Evolutionary conservation across 1,140 invertebrate species (phyloP), one percentile per base, ranked within the genome.

Genomic region (Octopus sinensis): DNA sequence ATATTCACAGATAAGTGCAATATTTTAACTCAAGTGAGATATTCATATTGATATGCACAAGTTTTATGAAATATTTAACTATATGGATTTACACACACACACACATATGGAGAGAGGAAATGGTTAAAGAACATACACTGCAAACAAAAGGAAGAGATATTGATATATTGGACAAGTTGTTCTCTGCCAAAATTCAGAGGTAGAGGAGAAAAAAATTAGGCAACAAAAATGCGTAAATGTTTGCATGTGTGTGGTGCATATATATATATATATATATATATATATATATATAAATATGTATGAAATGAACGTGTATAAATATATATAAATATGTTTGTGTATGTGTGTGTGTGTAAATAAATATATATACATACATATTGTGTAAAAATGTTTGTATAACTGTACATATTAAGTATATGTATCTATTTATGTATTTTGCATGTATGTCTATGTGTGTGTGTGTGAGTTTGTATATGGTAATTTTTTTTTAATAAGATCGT

Each of bases 211-310:
- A 43, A 43, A 43, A 43, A 43, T 43, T 43, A 43, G 30, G 0
- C 30, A 43, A 2, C 0, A 62, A 62, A 62, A 10, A 62, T 17
- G 56, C 3, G 56, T 62, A 10, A 10, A 62, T 17, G 9, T 17
- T 10, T 62, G 9, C 9, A 62, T 10, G 17, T 62, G 17, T 17
- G 56, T 62, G 56, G 1, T 1, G 17, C 3, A 3, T 62, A 62
- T 62, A 62, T 62, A 62, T 62, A 62, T 62, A 62, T 62, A 62
- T 62, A 62, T 62, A 62, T 62, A 62, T 62, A 62, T 62, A 62
- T 62, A 62, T 62, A 62, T 62, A 62, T 62, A 62, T 62, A 62
- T 12, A 17, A 2, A 62, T 62, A 62, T 62, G 17, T 62, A 62
- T 12, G 30, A 17, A 62, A 62, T 62, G 17, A 12, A 62, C 3